Evolutionary conservation across 2,113 vertebrate species (phyloP).

Genomic region (Protobothrops flavoviridis): DNA sequence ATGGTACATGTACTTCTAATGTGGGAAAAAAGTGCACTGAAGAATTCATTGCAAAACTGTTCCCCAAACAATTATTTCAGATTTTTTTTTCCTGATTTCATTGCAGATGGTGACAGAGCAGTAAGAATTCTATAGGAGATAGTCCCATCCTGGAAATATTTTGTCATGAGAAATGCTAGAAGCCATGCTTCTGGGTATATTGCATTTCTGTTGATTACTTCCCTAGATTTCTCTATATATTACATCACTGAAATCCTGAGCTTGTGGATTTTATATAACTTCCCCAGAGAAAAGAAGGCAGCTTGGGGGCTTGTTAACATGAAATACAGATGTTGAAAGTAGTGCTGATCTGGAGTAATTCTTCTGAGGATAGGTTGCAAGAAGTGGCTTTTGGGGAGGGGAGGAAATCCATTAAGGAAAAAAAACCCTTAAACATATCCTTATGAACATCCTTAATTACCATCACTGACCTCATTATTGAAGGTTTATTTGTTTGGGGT

Average conservation of each 20-base stretch:
- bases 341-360: not conserved
- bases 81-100: not conserved
- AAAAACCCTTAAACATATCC: not conserved
- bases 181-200: slow-evolving; percentile 25
- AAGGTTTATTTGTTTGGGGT: not conserved
- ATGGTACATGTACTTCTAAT: not conserved
- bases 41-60: slow-evolving; percentile 18
- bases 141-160: slow-evolving; percentile 7
- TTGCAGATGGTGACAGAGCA: slow-evolving; percentile 9
- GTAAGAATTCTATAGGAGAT: not conserved
- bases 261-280: slow-evolving; percentile 5
- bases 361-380: not conserved
- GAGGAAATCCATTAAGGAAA: not conserved
- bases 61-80: not conserved
- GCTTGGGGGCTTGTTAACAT: slow-evolving; percentile 20
- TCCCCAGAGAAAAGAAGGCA: not conserved
- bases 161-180: slow-evolving; percentile 15
- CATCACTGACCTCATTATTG: not conserved
- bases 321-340: not conserved
- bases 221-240: not conserved
- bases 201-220: slow-evolving; percentile 19
- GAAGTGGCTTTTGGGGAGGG: not conserved
- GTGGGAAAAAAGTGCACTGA: not conserved
- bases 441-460: not conserved
- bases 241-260: not conserved